Evolutionary conservation across 2,113 vertebrate species (phyloP).

Genomic region (Tapirus terrestris): DNA sequence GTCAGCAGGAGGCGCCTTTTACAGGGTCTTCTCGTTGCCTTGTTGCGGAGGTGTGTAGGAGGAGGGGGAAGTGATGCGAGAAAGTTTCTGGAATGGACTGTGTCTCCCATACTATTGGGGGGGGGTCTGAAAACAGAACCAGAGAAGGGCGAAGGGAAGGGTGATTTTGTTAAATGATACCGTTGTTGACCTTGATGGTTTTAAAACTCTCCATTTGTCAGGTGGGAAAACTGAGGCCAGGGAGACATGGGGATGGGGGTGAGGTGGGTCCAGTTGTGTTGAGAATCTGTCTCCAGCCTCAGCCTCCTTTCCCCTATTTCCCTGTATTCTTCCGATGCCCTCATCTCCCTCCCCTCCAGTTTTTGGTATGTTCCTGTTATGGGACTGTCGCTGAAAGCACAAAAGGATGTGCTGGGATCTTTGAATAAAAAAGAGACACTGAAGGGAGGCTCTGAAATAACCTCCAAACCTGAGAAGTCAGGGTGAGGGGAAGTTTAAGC

Average conservation of each 20-base stretch:
- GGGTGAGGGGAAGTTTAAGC: neutral
- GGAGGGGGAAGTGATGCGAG: conserved; percentile 9
- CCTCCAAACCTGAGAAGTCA: neutral
- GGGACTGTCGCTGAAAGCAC: conserved; percentile 68
- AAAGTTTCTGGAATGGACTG: conserved; percentile 70
- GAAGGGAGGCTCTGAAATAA: conserved; percentile 36
- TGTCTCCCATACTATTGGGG: neutral
- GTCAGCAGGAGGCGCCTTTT: neutral
- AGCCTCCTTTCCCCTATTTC: neutral
- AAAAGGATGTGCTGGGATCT: conserved; percentile 62
- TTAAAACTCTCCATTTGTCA: conserved; percentile 9
- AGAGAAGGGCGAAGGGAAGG: neutral
- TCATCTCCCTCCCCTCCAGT: conserved; percentile 36
- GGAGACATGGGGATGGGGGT: neutral
- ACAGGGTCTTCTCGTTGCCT: neutral
- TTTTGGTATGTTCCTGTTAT: conserved; percentile 74
- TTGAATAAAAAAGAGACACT: conserved; percentile 49
- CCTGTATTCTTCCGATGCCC: conserved; percentile 14
- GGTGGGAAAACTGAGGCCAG: neutral
- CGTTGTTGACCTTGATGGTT: neutral
- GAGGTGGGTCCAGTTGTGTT: neutral
- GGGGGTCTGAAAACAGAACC: conserved; percentile 8
- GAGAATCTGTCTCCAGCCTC: neutral
- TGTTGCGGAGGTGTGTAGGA: neutral
- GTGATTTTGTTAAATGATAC: neutral